Percentiles rank a stretch among this genome's conserved stretches.
These are phyloP conservation scores for Zoroaster sp. DNA, from an alignment of 53 echinoderm and acorn worm species.

Conservation along the genomic window DNA sequence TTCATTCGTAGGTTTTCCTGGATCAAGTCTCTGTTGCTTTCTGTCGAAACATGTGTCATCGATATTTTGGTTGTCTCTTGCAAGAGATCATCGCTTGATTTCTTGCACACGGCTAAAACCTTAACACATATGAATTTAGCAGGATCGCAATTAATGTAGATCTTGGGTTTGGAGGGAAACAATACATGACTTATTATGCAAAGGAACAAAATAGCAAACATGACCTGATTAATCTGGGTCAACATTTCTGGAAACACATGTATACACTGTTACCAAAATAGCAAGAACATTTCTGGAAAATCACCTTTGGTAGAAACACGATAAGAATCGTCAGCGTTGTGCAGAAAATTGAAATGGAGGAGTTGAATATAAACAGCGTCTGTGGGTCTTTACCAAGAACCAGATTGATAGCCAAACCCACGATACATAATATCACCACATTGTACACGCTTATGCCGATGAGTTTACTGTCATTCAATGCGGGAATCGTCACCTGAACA, in stretches of 20 bases:
- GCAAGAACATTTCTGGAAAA: neutral
- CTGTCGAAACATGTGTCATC: neutral
- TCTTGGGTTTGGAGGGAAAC: neutral
- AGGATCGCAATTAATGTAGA: neutral
- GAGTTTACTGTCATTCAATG: conserved; percentile 87
- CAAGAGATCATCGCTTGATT: neutral
- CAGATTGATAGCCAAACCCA: conserved; percentile 79
- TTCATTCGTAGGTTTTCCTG: neutral
- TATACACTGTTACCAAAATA: neutral
- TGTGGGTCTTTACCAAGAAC: conserved; percentile 65
- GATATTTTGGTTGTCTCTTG: neutral
- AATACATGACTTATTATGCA: neutral
- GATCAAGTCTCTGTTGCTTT: neutral
- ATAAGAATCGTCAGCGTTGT: conserved; percentile 74
- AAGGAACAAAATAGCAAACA: neutral
- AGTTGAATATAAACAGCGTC: conserved; percentile 69
- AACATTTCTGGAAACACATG: neutral
- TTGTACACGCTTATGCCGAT: conserved; percentile 95
- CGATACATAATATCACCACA: conserved; percentile 80
- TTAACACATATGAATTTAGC: no score
- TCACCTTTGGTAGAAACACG: conserved; percentile 89
- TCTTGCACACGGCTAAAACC: neutral
- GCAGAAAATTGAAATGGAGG: conserved; percentile 80
- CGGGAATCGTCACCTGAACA: conserved; percentile 64
- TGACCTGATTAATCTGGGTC: neutral